phyloP scores from a whole-genome alignment of 2,888 invertebrate genomes.

The Zygogramma bicolorata region DNA sequence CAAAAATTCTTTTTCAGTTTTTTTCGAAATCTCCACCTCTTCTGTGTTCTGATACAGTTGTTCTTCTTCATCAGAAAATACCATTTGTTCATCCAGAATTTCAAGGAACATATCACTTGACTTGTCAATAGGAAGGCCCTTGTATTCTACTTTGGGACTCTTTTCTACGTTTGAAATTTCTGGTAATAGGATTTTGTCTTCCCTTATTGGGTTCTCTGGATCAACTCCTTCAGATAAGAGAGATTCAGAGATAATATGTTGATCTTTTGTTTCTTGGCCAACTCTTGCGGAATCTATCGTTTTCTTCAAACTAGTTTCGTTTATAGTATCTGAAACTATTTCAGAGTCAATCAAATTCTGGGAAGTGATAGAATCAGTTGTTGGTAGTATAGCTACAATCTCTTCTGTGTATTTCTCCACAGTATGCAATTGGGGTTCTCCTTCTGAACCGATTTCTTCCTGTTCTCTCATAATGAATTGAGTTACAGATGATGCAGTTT shows the following conservation, averaged over 20 bases:
- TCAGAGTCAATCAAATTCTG: background rate
- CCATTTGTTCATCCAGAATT: slow-evolving; percentile 54
- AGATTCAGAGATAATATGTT: background rate
- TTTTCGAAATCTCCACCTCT: background rate
- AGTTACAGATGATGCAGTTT: background rate
- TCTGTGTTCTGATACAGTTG: too few relatives aligned
- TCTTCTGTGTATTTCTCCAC: too few relatives aligned
- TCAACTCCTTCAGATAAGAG: background rate
- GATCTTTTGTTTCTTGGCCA: background rate
- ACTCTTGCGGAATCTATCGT: background rate
- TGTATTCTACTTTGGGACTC: slow-evolving; percentile 42
- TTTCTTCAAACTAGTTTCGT: background rate
- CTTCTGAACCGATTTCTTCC: background rate
- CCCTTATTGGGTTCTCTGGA: too few relatives aligned
- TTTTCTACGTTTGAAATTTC: too few relatives aligned
- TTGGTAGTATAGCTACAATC: background rate
- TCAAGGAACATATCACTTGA: slow-evolving; percentile 47
- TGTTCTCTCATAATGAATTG: background rate
- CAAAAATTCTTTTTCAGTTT: background rate
- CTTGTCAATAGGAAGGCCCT: slow-evolving; percentile 52
- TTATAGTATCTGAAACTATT: background rate
- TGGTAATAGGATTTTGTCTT: background rate
- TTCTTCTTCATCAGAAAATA: slow-evolving; percentile 53
- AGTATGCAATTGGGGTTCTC: too few relatives aligned
- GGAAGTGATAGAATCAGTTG: background rate